These are phyloP conservation scores for Melanotaenia parkinsoni DNA, from an alignment of 2,797 vertebrate genomes.

Conservation along the genomic window DNA sequence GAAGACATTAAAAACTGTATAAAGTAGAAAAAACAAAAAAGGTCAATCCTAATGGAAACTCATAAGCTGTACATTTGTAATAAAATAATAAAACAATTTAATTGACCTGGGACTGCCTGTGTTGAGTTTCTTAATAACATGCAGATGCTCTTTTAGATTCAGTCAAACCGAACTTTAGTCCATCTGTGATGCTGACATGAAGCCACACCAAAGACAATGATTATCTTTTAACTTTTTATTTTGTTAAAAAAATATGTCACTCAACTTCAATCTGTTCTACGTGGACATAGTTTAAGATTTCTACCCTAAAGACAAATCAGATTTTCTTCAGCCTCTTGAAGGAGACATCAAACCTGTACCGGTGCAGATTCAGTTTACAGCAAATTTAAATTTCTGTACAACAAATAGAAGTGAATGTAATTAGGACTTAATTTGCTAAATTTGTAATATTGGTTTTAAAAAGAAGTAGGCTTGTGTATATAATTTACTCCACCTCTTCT, in stretches of 20 bases:
- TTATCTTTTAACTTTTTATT: neutral
- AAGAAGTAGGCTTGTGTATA: no score
- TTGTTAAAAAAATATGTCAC: neutral
- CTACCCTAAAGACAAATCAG: neutral
- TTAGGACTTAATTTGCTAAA: neutral
- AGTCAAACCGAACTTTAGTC: neutral
- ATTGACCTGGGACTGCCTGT: constrained; percentile 39
- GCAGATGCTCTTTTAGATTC: neutral
- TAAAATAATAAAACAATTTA: constrained; percentile 84
- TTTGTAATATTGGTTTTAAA: neutral
- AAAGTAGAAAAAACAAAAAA: constrained; percentile 71
- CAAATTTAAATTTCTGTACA: neutral
- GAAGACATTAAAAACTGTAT: constrained; percentile 79
- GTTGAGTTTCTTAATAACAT: neutral
- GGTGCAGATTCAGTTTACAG: neutral
- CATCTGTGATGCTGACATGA: neutral
- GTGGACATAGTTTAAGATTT: neutral
- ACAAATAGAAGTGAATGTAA: neutral
- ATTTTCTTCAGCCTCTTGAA: neutral
- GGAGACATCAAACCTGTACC: neutral
- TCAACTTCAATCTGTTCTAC: neutral
- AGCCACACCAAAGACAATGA: neutral
- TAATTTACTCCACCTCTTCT: no score
- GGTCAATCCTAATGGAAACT: constrained; percentile 84
- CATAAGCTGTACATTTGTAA: constrained; percentile 90